Conservation (phyloP, 2,888 invertebrate genomes). For the Clistopyga incitator region DNA sequence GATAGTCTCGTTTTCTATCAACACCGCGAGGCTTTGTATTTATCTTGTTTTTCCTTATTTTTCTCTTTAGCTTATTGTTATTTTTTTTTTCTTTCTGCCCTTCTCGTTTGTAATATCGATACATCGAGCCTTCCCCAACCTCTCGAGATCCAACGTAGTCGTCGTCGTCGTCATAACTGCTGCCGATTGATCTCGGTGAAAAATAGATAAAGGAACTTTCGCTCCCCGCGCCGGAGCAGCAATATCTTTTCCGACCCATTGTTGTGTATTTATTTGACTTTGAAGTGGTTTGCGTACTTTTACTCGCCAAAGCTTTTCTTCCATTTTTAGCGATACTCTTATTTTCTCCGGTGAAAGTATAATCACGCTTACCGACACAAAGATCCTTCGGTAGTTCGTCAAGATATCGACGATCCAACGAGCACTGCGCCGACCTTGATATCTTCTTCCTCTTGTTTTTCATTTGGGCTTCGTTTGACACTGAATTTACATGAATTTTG, state of each 20-base stretch:
- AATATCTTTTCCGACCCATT: neutral
- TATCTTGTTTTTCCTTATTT: neutral
- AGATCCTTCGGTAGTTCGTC: constrained; percentile 11
- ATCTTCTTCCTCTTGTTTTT: constrained; percentile 13
- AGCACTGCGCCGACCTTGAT: constrained; percentile 40
- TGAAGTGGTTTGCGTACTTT: constrained; percentile 35
- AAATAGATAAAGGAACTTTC: constrained; percentile 34
- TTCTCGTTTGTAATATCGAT: neutral
- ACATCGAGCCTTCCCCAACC: neutral
- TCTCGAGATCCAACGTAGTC: neutral
- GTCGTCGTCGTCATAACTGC: too few relatives aligned
- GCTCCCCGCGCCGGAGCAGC: constrained; percentile 3
- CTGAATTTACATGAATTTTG: neutral
- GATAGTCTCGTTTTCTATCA: constrained; percentile 45
- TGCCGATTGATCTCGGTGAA: constrained; percentile 23
- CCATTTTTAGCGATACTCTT: neutral
- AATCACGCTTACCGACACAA: neutral
- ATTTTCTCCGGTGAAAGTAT: neutral
- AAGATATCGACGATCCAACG: constrained; percentile 16
- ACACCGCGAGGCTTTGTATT: neutral
- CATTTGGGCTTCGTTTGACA: neutral
- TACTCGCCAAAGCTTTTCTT: neutral
- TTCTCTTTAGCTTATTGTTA: neutral
- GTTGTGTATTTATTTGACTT: neutral
- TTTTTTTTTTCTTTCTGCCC: constrained; percentile 1